Base-by-base conservation (phyloP, 1,140 invertebrate species). In the Drosophila pachea region DNA sequence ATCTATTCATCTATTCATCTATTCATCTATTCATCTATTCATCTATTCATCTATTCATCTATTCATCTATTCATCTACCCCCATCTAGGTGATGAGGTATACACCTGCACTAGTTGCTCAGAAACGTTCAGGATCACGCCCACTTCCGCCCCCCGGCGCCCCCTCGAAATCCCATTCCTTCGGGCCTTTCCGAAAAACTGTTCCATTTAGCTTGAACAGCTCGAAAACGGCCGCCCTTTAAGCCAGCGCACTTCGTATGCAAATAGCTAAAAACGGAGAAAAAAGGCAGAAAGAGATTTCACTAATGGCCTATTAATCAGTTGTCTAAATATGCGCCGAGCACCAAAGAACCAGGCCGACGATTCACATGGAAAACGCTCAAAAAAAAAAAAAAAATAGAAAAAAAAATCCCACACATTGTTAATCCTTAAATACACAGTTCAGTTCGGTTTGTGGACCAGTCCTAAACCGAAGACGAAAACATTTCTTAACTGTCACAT, bases 371-470 rank as follows among this genome's bases (percentile, higher is more conserved):
- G 64, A 68, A 68, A 56, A 68, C 62, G 62, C 47, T 36, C 40
- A 74, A 78, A 33, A 22, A 22, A 22, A 22, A 7, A 45, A 45
- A 22, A 74, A 78, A 33, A 22, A 22, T 2, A 22, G 12, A 45
- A 45, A 22, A 22, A 22, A 22, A 84, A 86, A 71, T 84, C 81
- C 79, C 79, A 84, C 79, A 79, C 73, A 76, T 74, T 66, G 79
- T 60, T 84, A 86, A 84, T 79, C 81, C 81, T 68, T 76, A 50
- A 59, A 40, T 52, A 78, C 63, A 43, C 40, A 43, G 14, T 43
- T 43, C 12, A 62, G 22, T 32, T 32, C 58, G 33, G 58, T 45
- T 42, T 22, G 48, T 45, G 16, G 38, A 42, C 35, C 48, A 67
- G 36, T 58, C 22, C 14, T 36, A 67, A 61, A 60, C 65, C 14